These are phyloP conservation scores for Penelope pileata DNA, from an alignment of 2,113 vertebrate species.

Conservation along the genomic window DNA sequence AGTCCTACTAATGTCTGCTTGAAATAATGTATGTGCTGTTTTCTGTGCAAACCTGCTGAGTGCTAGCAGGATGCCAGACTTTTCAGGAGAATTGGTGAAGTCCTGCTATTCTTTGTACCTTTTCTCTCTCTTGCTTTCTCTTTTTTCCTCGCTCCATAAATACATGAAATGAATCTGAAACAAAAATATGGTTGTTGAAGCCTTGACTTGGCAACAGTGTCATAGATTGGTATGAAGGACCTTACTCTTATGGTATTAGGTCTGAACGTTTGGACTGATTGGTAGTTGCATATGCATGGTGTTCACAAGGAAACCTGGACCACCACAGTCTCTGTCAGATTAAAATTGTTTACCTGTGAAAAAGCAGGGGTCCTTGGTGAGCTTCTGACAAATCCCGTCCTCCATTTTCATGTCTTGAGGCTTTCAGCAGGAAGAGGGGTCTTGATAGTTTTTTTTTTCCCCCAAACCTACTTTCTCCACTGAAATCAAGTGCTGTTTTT, in stretches of 20 bases:
- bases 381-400: not conserved
- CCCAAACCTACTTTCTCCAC: not conserved
- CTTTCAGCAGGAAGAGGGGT: not conserved
- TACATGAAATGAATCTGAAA: not conserved
- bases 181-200: not conserved
- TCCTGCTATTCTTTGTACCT: not conserved
- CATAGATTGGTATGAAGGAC: not conserved
- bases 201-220: not conserved
- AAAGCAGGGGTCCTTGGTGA: not conserved
- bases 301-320: not conserved
- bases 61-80: not conserved
- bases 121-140: too few species aligned
- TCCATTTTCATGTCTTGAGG: not conserved
- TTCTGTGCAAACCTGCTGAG: not conserved
- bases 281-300: not conserved
- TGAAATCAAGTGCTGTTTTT: not conserved
- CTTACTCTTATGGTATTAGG: not conserved
- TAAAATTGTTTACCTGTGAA: not conserved
- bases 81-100: not conserved
- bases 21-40: not conserved
- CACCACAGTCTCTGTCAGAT: not conserved
- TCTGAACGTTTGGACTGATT: not conserved
- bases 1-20: conserved; percentile 53
- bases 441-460: not conserved
- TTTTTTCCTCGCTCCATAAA: not conserved